Evolutionary conservation across 2,797 vertebrate genomes (phyloP).

Genomic region (Schizopygopsis malacanthus): DNA sequence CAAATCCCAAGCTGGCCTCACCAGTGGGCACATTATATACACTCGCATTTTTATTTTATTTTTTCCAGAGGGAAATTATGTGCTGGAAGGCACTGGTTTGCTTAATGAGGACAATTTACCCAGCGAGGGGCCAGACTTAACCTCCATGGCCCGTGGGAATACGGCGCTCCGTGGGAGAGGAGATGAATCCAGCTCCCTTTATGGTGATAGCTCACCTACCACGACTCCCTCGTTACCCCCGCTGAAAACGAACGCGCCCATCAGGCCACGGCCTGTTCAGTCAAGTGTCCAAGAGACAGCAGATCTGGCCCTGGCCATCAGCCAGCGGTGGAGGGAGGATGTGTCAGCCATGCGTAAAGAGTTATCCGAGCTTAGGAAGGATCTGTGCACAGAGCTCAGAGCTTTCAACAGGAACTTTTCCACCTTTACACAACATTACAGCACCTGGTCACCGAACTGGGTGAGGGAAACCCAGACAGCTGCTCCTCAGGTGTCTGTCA

Average conservation of each 20-base stretch:
- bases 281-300: constrained; percentile 84
- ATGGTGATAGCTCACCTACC: constrained; percentile 72
- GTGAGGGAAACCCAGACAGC: constrained; percentile 66
- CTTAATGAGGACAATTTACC: constrained; percentile 77
- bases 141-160: constrained; percentile 80
- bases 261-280: constrained; percentile 81
- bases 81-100: constrained; percentile 82
- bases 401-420: constrained; percentile 84
- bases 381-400: constrained; percentile 81
- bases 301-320: constrained; percentile 80
- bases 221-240: constrained; percentile 78
- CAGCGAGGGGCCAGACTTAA: constrained; percentile 77
- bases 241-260: constrained; percentile 74
- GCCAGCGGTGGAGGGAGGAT: constrained; percentile 84
- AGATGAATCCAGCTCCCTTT: constrained; percentile 75
- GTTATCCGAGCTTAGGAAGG: constrained; percentile 79
- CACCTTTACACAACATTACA: constrained; percentile 82
- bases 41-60: constrained; percentile 79
- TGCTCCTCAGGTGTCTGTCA: constrained; percentile 78
- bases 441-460: constrained; percentile 80
- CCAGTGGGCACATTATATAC: constrained; percentile 77
- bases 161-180: constrained; percentile 78
- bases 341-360: constrained; percentile 83
- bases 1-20: constrained; percentile 79
- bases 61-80: constrained; percentile 87